A percentile compares a stretch with the other conserved stretches of the same genome.
Evolutionary conservation across 1,140 invertebrate species (phyloP).

Genomic region (Steinernema khuongi): DNA sequence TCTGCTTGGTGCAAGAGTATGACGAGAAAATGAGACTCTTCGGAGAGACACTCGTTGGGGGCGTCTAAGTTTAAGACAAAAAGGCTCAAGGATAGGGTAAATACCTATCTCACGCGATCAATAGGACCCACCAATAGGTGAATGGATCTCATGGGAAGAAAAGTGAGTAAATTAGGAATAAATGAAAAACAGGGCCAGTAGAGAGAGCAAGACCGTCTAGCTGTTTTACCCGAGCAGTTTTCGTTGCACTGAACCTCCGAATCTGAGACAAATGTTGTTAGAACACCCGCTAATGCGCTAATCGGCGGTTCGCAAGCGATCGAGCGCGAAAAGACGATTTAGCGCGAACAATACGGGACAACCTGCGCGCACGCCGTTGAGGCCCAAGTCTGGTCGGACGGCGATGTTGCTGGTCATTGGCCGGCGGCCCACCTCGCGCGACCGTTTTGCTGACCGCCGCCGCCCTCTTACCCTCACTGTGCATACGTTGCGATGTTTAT

Average conservation of each 20-base stretch:
- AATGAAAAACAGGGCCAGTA: no score
- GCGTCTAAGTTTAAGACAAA: no score
- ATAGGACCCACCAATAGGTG: no score
- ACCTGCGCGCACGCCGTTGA: neutral
- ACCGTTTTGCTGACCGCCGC: conserved; percentile 11
- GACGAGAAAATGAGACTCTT: no score
- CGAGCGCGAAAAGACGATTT: neutral
- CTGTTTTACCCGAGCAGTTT: neutral
- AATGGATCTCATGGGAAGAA: no score
- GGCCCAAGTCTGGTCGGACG: neutral
- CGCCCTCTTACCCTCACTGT: conserved; percentile 4
- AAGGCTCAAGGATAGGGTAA: no score
- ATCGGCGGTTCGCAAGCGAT: neutral
- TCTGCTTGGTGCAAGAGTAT: no score
- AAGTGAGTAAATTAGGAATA: no score
- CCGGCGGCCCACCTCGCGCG: neutral
- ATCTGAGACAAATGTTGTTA: neutral
- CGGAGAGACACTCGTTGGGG: no score
- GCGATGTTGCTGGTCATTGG: conserved; percentile 1
- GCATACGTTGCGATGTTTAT: conserved; percentile 10
- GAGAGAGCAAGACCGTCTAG: no score
- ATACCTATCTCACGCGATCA: no score
- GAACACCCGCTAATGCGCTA: conserved; percentile 10
- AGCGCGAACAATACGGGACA: neutral
- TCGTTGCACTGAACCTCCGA: neutral